These are phyloP conservation scores for Centroberyx gerrardi DNA, from an alignment of 2,797 vertebrate species.

Conservation along the genomic window DNA sequence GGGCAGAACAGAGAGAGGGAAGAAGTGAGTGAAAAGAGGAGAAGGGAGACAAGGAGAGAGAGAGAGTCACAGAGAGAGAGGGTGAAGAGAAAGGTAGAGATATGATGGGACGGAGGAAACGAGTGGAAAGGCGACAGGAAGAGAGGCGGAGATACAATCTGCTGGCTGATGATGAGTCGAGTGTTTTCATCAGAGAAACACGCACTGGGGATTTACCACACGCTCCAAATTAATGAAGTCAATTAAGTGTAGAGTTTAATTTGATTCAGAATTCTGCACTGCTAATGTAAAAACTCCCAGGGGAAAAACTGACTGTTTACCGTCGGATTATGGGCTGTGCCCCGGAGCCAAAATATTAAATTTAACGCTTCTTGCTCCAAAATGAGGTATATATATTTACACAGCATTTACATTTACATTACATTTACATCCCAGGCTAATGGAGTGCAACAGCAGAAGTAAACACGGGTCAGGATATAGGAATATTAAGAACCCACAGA, in stretches of 20 bases:
- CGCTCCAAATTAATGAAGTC: conserved; percentile 33
- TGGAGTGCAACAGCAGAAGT: too few species aligned
- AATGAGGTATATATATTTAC: not conserved
- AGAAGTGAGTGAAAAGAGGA: too few species aligned
- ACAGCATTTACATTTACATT: too few species aligned
- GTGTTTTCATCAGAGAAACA: conserved; percentile 35
- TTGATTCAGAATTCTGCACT: conserved; percentile 17
- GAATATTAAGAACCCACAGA: too few species aligned
- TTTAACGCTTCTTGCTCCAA: conserved; percentile 16
- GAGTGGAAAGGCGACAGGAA: not conserved
- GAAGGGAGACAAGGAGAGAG: too few species aligned
- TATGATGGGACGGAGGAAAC: not conserved
- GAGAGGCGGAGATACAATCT: not conserved
- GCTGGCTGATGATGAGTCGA: conserved; percentile 4
- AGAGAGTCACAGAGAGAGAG: not conserved
- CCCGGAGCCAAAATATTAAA: conserved; percentile 6
- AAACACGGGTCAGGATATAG: too few species aligned
- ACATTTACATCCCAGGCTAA: too few species aligned
- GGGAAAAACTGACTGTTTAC: conserved; percentile 14
- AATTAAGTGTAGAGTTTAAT: conserved; percentile 28
- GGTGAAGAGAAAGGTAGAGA: not conserved
- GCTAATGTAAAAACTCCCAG: conserved; percentile 38
- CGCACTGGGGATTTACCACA: conserved; percentile 17
- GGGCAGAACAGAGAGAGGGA: too few species aligned
- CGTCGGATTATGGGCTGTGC: conserved; percentile 21